Base-by-base conservation (phyloP, 2,888 invertebrate species). In the Epistrophe eligans region DNA sequence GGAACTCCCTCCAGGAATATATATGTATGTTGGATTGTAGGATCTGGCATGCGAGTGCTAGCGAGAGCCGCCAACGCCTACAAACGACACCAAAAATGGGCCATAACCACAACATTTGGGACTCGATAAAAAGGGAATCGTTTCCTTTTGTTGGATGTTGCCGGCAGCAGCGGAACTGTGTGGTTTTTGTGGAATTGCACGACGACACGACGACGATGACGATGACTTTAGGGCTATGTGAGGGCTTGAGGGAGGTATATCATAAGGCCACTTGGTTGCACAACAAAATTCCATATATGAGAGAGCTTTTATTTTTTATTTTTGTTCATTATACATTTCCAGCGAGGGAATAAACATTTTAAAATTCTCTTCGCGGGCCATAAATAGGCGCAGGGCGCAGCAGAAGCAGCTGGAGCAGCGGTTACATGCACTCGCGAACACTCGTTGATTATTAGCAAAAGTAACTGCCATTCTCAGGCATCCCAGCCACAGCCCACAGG, bases 101-200 rank as follows among this genome's bases (percentile, higher is more conserved):
- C 79, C 83, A 87, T 87, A 87, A 79, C 83, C 87, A 87, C 87
- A 83, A 83, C 87, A 87, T 87, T 87, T 87, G 87, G 79, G 79
- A 77, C 79, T 79, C 87, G 79, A 87, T 83, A 87, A 87, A 87
- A 79, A 81, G 62, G 82, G 79, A 82, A 76, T 82, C 77, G 82
- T 87, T 87, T 87, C 58, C 74, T 82, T 74, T 82, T 71, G 58
- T 64, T 74, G 74, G 38, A 74, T 35, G 45, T 40, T 62, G 40
- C 17, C 60, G 50, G 50, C 50, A 58, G 38, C 35, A 64, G 74
- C 64, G 40, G 73, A 50, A 74, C 24, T 66, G 57, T 58, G 50
- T 38, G 28, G 45, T 72, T 74, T 58, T 24, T 40, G 52, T n/a
- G 58, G 35, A 50, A 38, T 38, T 80, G 38, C 62, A 66, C 35